Conservation (phyloP, 1,140 invertebrate genomes). For the Neodiprion virginianus region DNA sequence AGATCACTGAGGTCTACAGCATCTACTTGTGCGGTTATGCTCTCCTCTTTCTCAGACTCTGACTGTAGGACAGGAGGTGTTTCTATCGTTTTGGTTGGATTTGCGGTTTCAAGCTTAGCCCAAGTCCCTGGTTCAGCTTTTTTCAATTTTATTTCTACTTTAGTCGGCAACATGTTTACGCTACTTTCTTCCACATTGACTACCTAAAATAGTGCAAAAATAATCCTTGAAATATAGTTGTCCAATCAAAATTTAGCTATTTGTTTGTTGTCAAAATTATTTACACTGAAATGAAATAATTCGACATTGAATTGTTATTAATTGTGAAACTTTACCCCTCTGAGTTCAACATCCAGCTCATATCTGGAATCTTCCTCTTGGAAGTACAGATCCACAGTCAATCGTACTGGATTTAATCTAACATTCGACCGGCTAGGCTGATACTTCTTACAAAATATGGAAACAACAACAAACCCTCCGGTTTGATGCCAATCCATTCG, state of each 20-base stretch:
- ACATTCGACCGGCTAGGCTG: constrained; percentile 77
- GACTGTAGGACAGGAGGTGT: constrained; percentile 15
- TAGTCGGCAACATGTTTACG: constrained; percentile 86
- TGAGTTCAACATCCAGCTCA: constrained; percentile 81
- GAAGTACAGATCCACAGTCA: constrained; percentile 82
- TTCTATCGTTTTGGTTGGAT: constrained; percentile 12
- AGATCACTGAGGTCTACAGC: constrained; percentile 59
- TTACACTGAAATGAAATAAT: constrained; percentile 17
- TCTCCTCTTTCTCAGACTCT: constrained; percentile 41
- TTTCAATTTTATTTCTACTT: constrained; percentile 93
- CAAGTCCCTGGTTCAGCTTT: constrained; percentile 87
- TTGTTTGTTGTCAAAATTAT: background rate
- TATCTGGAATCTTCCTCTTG: constrained; percentile 79
- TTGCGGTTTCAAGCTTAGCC: constrained; percentile 75
- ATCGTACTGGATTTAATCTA: constrained; percentile 84
- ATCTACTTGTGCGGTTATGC: constrained; percentile 54
- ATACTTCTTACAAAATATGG: constrained; percentile 91
- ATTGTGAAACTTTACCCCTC: constrained; percentile 72
- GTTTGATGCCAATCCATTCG: constrained; percentile 96
- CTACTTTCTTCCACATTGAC: constrained; percentile 73
- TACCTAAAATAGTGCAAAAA: constrained; percentile 64
- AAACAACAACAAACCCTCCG: constrained; percentile 78
- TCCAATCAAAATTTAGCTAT: constrained; percentile 7
- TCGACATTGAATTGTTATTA: constrained; percentile 14
- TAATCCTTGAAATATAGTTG: constrained; percentile 4